A percentile compares a stretch with the other conserved stretches of the same genome.
Conservation (phyloP, 2,888 invertebrate species). For the Pachymerium ferrugineum region DNA sequence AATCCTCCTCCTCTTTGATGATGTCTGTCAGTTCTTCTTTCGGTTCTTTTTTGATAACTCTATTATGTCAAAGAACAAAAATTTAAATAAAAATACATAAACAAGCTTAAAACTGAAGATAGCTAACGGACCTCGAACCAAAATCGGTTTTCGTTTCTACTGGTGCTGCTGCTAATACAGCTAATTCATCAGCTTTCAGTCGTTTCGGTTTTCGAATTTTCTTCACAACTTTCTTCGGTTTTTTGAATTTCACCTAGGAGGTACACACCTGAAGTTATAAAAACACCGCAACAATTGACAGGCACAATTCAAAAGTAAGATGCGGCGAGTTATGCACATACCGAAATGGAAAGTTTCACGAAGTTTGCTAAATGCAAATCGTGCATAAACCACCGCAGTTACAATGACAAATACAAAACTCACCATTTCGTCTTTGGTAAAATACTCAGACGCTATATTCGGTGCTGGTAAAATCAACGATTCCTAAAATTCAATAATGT, state of each 20-base stretch:
- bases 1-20: not conserved
- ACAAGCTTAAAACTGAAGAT: too few relatives aligned
- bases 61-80: not conserved
- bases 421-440: constrained; percentile 71
- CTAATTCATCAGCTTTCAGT: constrained; percentile 67
- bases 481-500: constrained; percentile 52
- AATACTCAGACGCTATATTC: constrained; percentile 78
- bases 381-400: too few relatives aligned
- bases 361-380: too few relatives aligned
- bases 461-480: constrained; percentile 63
- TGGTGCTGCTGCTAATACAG: constrained; percentile 40
- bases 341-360: too few relatives aligned
- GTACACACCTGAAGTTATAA: constrained; percentile 33
- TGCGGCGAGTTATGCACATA: not conserved
- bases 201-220: constrained; percentile 55
- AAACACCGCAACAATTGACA: not conserved
- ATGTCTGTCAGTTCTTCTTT: constrained; percentile 20
- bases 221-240: constrained; percentile 57
- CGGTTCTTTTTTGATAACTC: not conserved
- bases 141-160: constrained; percentile 23
- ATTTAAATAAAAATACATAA: not conserved
- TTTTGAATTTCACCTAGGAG: constrained; percentile 69
- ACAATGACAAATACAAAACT: constrained; percentile 38
- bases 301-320: not conserved
- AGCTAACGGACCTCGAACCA: constrained; percentile 33